Conservation (phyloP, 2,113 vertebrate genomes). For the Choloepus hoffmanni region DNA sequence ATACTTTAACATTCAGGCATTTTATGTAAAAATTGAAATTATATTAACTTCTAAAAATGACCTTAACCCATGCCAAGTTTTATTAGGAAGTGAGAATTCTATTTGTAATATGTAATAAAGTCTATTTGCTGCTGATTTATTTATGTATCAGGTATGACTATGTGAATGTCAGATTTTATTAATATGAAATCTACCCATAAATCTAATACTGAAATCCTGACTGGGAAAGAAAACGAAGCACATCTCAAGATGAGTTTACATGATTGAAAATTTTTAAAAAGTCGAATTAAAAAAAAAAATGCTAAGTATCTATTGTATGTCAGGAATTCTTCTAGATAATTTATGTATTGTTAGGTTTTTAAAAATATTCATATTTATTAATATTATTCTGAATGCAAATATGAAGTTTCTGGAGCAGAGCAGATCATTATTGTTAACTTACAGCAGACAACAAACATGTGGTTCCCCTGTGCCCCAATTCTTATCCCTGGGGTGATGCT, state of each 20-base stretch:
- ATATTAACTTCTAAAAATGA: background rate
- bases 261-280: background rate
- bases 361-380: background rate
- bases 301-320: background rate
- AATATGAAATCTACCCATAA: background rate
- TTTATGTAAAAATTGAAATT: slow-evolving; percentile 41
- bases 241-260: slow-evolving; percentile 2
- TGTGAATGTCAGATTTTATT: slow-evolving; percentile 27
- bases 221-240: background rate
- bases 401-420: background rate
- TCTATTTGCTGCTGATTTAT: background rate
- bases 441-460: background rate
- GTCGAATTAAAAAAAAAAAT: slow-evolving; percentile 35
- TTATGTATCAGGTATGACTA: background rate
- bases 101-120: slow-evolving; percentile 41
- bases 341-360: background rate
- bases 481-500: background rate
- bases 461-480: background rate
- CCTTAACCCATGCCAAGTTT: background rate
- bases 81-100: slow-evolving; percentile 17
- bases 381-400: background rate
- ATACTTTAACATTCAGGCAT: background rate
- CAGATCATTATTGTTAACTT: background rate
- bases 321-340: background rate
- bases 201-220: slow-evolving; percentile 15